Evolutionary conservation across 1,140 invertebrate genomes (phyloP), one percentile per base, ranked within the genome.

Genomic region (Drosophila kohkoa): DNA sequence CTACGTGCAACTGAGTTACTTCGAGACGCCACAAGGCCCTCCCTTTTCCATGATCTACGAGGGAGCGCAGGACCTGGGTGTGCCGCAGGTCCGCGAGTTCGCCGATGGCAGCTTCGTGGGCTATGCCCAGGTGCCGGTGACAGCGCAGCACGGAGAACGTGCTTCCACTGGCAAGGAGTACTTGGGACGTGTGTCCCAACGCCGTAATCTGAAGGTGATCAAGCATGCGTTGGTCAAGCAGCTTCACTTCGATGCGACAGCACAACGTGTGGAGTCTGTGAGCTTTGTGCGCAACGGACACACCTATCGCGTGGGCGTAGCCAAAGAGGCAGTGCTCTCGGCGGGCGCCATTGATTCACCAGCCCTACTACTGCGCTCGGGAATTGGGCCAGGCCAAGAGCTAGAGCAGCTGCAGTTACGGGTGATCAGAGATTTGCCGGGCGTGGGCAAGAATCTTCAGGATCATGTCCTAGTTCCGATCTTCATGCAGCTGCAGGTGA

Each of bases 161-260:
- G 94, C 94, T 77, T 96, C 94, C 79, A 92, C 93, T 1, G 94
- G 83, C 0, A 91, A 87, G 13, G 75, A 63, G 0, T 76, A 91
- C 54, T 43, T 92, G 55, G 70, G 67, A 0, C 48, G 51, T 1
- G 76, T 92, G 0, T 11, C 94, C 8, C 76, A 30, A 0, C 93
- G 94, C 20, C 86, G 93, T 5, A 98, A 98, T 93, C 85, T 98
- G 1, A 94, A 95, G 60, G 93, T 97, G 3, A 87, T 95, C 7
- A 96, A 94, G 63, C 94, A 94, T 58, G 93, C 95, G 0, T 90
- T 93, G 63, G 95, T 94, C 0, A 94, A 93, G n/a, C 94, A 93
- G 68, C 77, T 94, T 0, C 93, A 94, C 5, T 85, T 96, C n/a
- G 93, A 95, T 81, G 95, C 95, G 0, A 7, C 13, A 0, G 59